Evolutionary conservation across 35 echinoderm and acorn worm genomes (phyloP), one percentile per base, ranked within the genome.

Genomic region (Nesometra sesokonis): DNA sequence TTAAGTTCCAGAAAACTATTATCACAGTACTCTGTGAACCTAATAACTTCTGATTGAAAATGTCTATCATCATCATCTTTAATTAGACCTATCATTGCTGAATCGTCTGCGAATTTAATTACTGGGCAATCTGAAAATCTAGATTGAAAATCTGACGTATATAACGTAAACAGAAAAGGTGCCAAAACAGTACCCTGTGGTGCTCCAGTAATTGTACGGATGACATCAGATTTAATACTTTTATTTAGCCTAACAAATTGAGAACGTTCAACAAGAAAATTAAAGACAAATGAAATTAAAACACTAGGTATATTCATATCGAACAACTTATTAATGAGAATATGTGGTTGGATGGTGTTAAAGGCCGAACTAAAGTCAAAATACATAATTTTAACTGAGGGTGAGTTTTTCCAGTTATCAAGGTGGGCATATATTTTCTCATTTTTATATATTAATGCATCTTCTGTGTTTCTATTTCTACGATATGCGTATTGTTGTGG

Each of bases 171-270:
- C n/a, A n/a, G n/a, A n/a, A n/a, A n/a, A 19, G 84, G 89, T 4
- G 47, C 81, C 0, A 90, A 17, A 77, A 91, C 89, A 34, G 91
- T 93, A 37, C n/a, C n/a, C n/a, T n/a, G n/a, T n/a, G n/a, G n/a
- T n/a, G n/a, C n/a, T n/a, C n/a, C n/a, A n/a, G n/a, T 91, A 85
- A 80, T 76, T 21, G 80, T 89, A 23, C 29, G 17, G 31, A 87
- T 46, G 32, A 37, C 5, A 36, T 29, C 57, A 5, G 90, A 88
- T 3, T n/a, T 31, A 29, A 35, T 39, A 7, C 3, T 87, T n/a
- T 76, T n/a, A 38, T 11, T 17, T 21, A 89, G 13, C 31, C 13
- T 85, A 85, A 82, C 89, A 82, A 43, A n/a, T n/a, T n/a, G n/a
- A n/a, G n/a, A n/a, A n/a, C n/a, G n/a, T n/a, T n/a, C n/a, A n/a